Conservation (phyloP, 2,797 vertebrate genomes). For the Pangasius sanitwongsei region DNA sequence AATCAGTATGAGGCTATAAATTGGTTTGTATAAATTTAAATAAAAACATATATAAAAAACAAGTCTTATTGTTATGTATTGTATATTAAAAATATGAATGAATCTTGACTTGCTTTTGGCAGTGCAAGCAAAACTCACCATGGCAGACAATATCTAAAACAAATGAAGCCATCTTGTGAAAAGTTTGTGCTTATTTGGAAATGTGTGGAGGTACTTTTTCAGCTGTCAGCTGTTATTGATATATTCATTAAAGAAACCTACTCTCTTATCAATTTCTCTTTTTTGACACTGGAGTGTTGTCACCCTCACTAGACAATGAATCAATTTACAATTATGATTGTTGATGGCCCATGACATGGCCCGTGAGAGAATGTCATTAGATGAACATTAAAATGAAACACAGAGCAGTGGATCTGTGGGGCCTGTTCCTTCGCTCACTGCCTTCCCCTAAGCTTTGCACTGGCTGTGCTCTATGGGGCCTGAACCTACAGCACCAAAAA, state of each 20-base stretch:
- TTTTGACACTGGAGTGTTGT: constrained; percentile 81
- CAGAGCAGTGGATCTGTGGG: constrained; percentile 70
- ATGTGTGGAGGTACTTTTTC: constrained; percentile 76
- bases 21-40: constrained; percentile 9
- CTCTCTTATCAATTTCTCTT: constrained; percentile 72
- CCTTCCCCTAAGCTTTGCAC: constrained; percentile 31
- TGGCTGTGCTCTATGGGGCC: constrained; percentile 68
- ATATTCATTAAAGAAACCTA: constrained; percentile 83
- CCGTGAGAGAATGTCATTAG: constrained; percentile 83
- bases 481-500: constrained; percentile 15
- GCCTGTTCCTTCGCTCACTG: constrained; percentile 50
- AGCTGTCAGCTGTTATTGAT: constrained; percentile 86
- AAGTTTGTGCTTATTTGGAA: constrained; percentile 80
- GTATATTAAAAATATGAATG: constrained; percentile 42
- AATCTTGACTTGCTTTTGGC: constrained; percentile 54
- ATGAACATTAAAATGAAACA: constrained; percentile 86
- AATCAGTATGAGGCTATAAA: background rate
- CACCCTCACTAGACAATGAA: constrained; percentile 83
- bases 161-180: constrained; percentile 72
- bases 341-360: constrained; percentile 86
- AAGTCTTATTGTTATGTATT: background rate
- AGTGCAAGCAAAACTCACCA: constrained; percentile 52
- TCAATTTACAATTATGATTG: constrained; percentile 88
- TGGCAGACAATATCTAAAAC: constrained; percentile 67
- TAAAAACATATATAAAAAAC: constrained; percentile 12